Percentiles rank a stretch among this genome's conserved stretches.
Conservation (phyloP, 2,113 vertebrate genomes). For the Datnioides undecimradiatus region DNA sequence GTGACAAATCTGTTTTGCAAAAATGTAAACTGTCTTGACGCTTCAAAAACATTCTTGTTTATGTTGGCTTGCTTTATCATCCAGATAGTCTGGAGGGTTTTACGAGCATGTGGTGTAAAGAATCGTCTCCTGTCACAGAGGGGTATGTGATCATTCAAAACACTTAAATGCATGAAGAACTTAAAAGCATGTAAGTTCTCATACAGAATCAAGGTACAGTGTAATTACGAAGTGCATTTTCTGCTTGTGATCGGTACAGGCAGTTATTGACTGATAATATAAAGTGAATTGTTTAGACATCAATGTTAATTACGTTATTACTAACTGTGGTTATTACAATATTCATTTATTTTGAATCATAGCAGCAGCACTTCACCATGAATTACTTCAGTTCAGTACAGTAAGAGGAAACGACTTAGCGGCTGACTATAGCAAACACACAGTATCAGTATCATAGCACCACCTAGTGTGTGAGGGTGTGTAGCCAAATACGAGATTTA, state of each 20-base stretch:
- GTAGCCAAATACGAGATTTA: background rate
- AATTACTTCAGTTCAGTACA: background rate
- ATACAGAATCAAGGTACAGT: background rate
- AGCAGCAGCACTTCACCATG: background rate
- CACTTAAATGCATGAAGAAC: background rate
- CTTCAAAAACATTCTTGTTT: background rate
- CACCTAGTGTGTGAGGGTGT: slow-evolving; percentile 48
- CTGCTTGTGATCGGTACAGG: background rate
- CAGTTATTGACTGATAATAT: too few relatives aligned
- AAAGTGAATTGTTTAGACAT: background rate
- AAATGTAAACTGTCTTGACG: background rate
- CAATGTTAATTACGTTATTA: background rate
- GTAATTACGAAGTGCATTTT: background rate
- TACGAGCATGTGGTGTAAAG: background rate
- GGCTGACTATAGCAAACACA: background rate
- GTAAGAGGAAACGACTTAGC: background rate
- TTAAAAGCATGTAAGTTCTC: background rate
- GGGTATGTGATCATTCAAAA: background rate
- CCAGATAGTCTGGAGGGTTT: background rate
- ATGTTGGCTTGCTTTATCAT: background rate
- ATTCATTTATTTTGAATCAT: background rate
- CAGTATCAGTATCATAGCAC: slow-evolving; percentile 31
- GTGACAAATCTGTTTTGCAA: background rate
- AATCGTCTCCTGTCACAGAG: background rate
- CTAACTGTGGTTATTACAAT: background rate